phyloP scores from a whole-genome alignment of 2,888 invertebrate genomes.

The Tuta absoluta region DNA sequence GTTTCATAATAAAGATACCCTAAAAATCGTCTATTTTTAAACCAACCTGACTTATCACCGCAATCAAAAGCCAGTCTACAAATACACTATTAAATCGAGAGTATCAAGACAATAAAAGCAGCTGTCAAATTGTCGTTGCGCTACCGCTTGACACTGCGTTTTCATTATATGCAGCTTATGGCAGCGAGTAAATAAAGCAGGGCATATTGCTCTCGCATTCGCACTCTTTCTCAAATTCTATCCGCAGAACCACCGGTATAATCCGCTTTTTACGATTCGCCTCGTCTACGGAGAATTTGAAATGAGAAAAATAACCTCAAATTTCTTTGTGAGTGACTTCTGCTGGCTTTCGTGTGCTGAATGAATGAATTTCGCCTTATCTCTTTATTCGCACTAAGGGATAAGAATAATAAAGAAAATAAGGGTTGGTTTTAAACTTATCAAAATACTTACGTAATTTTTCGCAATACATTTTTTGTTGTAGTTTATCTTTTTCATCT shows the following conservation, averaged over 20 bases:
- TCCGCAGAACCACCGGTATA: conserved; percentile 68
- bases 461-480: not conserved
- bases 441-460: conserved; percentile 10
- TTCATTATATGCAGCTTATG: conserved; percentile 81
- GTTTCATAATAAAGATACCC: too few species aligned
- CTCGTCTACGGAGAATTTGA: conserved; percentile 74
- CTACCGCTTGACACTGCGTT: conserved; percentile 76
- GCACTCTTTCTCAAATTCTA: conserved; percentile 71
- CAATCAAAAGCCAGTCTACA: not conserved
- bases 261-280: conserved; percentile 81
- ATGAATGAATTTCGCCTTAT: conserved; percentile 49
- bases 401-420: conserved; percentile 21
- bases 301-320: conserved; percentile 76
- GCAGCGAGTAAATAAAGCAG: conserved; percentile 75
- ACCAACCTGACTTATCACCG: not conserved
- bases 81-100: conserved; percentile 26
- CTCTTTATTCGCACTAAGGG: conserved; percentile 20
- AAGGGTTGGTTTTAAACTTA: conserved; percentile 16
- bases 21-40: not conserved
- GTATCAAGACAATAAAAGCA: conserved; percentile 52
- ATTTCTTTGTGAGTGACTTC: conserved; percentile 66
- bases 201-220: conserved; percentile 72
- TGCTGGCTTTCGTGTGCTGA: conserved; percentile 61
- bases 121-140: conserved; percentile 55
- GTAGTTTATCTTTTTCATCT: not conserved